A percentile compares a stretch with the other conserved stretches of the same genome.
Evolutionary conservation across 2,888 invertebrate genomes (phyloP).

Genomic region (Synergus laeviventris): DNA sequence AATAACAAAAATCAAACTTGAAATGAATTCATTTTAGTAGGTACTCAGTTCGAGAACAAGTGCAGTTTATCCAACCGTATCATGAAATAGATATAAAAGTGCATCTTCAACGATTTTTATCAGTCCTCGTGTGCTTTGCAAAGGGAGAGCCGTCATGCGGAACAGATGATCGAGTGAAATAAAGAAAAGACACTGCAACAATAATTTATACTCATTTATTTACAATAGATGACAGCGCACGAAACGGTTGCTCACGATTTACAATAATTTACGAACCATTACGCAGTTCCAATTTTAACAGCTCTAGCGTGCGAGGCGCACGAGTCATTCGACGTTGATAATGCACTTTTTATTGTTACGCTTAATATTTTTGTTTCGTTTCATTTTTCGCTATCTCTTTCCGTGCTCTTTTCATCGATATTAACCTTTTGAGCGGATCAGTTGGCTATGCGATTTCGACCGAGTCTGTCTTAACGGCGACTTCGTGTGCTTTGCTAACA

Average conservation of each 20-base stretch:
- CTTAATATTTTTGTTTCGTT: slow-evolving; percentile 37
- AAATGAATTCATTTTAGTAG: slow-evolving; percentile 12
- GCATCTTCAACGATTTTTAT: background rate
- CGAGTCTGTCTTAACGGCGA: slow-evolving; percentile 59
- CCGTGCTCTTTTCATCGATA: slow-evolving; percentile 43
- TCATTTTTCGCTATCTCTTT: slow-evolving; percentile 47
- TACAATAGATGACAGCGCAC: slow-evolving; percentile 58
- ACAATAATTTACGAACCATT: slow-evolving; percentile 45
- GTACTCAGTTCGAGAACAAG: slow-evolving; percentile 21
- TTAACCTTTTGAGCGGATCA: slow-evolving; percentile 57
- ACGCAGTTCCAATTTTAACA: slow-evolving; percentile 45
- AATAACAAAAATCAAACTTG: background rate
- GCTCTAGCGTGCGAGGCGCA: slow-evolving; percentile 41
- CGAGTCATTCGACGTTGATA: slow-evolving; percentile 58
- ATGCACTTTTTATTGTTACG: slow-evolving; percentile 57
- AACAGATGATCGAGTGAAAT: slow-evolving; percentile 36
- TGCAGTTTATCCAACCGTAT: background rate
- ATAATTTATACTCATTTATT: slow-evolving; percentile 65
- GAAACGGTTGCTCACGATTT: slow-evolving; percentile 46
- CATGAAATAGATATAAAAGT: background rate
- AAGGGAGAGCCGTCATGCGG: slow-evolving; percentile 10
- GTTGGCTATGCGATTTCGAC: slow-evolving; percentile 58
- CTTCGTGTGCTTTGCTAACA: slow-evolving; percentile 70
- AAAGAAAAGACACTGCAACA: slow-evolving; percentile 54
- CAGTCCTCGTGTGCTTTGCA: slow-evolving; percentile 1